Base-by-base conservation (phyloP, 2,888 invertebrate genomes). In the Cheilosia soror region DNA sequence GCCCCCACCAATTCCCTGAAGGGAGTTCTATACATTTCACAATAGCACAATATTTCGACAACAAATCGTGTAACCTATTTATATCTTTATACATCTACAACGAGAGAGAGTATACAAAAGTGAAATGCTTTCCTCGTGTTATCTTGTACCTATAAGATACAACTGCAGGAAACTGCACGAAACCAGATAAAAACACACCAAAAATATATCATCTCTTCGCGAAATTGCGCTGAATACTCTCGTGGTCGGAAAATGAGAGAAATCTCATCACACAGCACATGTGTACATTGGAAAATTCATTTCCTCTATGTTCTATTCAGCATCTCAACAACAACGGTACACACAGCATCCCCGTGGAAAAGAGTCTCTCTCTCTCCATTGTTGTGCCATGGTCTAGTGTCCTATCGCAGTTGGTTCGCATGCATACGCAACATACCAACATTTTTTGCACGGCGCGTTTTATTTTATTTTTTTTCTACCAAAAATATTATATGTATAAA, bases 371-470 rank as follows among this genome's bases (percentile, higher is more conserved):
- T 87, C 87, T 85, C 87, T 88, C 88, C 87, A 88, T 87, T 87
- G 87, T 87, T 88, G 87, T 87, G 83, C 87, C 88, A 87, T 87
- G 87, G 87, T 88, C 87, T 88, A 88, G 89, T 89, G 88, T 88
- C 88, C 87, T 88, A 88, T 88, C 88, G 88, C 91, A 91, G 91
- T 91, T 91, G 91, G 91, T 89, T 90, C 90, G 91, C 91, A 91
- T 91, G 90, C 90, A 90, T 90, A 91, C 91, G 91, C 90, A 89
- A 90, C 90, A 90, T 90, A 90, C 90, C 90, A 90, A 89, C 89
- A 89, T 89, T 90, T 90, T 91, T 91, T 88, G 89, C 90, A 90
- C 90, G 90, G 89, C 90, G 90, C 89, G 90, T 89, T 91, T 91
- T 91, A 88, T 87, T 90, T 88, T 86, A 82, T 82, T 87, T 87